Evolutionary conservation across 2,888 invertebrate genomes (phyloP).

Genomic region (Lymantria monacha): DNA sequence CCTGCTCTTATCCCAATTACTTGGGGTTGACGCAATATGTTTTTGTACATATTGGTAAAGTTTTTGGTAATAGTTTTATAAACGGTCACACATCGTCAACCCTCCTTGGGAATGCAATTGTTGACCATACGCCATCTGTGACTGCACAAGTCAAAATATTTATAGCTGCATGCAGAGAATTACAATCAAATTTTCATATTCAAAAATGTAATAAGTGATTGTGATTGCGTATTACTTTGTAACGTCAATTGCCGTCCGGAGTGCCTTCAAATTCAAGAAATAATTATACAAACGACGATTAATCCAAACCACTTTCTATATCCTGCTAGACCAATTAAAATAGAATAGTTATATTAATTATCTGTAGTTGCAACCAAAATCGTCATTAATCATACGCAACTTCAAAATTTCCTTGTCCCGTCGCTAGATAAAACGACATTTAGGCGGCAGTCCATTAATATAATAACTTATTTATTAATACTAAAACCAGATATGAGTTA

Average conservation of each 20-base stretch:
- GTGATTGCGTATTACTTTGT: too few species aligned
- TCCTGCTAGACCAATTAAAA: conserved; percentile 31
- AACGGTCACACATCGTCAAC: too few species aligned
- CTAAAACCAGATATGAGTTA: neutral
- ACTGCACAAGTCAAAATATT: too few species aligned
- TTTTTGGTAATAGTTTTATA: too few species aligned
- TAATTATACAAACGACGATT: conserved; percentile 20
- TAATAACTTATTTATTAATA: neutral
- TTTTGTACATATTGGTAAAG: too few species aligned
- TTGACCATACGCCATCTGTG: too few species aligned
- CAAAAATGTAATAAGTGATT: too few species aligned
- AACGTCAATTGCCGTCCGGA: neutral
- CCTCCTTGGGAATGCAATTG: too few species aligned
- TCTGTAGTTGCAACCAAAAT: conserved; percentile 25
- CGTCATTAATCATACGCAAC: conserved; percentile 23
- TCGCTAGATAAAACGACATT: neutral
- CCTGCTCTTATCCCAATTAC: too few species aligned
- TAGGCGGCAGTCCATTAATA: neutral
- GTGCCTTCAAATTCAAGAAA: conserved; percentile 8
- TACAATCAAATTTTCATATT: too few species aligned
- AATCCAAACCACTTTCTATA: conserved; percentile 30
- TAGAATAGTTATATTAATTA: conserved; percentile 29
- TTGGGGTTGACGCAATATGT: too few species aligned
- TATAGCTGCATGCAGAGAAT: too few species aligned
- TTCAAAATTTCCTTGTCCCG: neutral